A percentile compares a stretch with the other conserved stretches of the same genome.
These are phyloP conservation scores for Tragelaphus scriptus DNA, from an alignment of 2,113 vertebrate genomes.

Conservation along the genomic window DNA sequence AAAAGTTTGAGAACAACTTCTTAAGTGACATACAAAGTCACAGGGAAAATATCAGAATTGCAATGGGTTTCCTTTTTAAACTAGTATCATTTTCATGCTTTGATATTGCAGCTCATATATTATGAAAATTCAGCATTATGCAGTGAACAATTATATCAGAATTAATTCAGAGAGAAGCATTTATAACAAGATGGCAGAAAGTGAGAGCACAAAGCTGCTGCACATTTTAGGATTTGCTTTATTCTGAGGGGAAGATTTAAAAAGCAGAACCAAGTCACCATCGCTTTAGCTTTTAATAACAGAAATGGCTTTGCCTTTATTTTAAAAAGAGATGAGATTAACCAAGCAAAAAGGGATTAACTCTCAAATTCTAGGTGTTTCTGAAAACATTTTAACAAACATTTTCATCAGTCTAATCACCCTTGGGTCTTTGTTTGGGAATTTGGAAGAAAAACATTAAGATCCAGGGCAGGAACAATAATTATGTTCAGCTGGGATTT, in stretches of 20 bases:
- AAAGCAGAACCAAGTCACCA: neutral
- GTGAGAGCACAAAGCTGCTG: neutral
- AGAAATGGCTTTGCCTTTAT: conserved; percentile 13
- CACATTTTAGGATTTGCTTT: conserved; percentile 22
- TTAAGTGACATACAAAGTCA: conserved; percentile 31
- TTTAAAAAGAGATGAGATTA: neutral
- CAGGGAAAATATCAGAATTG: conserved; percentile 33
- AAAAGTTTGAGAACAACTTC: neutral
- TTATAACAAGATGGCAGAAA: conserved; percentile 43
- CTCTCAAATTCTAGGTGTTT: conserved; percentile 1
- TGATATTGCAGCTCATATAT: conserved; percentile 49
- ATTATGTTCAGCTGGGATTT: neutral
- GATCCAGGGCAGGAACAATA: neutral
- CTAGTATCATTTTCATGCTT: conserved; percentile 39
- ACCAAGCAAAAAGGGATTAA: neutral
- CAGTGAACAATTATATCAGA: conserved; percentile 45
- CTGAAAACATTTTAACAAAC: neutral
- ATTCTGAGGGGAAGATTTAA: neutral
- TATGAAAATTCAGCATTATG: conserved; percentile 59
- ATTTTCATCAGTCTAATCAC: neutral
- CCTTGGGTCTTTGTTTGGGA: neutral
- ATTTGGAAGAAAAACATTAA: neutral
- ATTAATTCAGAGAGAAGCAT: conserved; percentile 56
- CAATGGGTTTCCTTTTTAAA: conserved; percentile 53
- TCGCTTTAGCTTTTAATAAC: neutral